phyloP scores from a whole-genome alignment of 2,888 invertebrate genomes.

The Augochlorella aurata region DNA sequence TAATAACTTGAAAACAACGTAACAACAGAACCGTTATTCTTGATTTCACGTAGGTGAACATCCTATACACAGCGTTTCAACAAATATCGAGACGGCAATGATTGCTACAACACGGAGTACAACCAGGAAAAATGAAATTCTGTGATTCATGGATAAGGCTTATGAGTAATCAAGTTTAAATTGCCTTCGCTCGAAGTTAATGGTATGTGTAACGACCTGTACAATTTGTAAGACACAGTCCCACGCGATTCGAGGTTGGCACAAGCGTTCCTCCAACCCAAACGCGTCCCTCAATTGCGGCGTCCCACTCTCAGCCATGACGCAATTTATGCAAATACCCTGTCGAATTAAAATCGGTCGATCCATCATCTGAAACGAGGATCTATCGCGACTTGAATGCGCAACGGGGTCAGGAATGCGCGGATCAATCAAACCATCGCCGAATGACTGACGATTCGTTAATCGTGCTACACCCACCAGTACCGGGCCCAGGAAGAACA shows the following conservation, averaged over 20 bases:
- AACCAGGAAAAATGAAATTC: background rate
- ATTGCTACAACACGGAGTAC: background rate
- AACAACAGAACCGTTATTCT: too few species aligned
- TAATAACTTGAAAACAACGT: too few species aligned
- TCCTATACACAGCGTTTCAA: background rate
- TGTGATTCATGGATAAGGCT: background rate
- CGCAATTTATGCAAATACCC: constrained; percentile 47
- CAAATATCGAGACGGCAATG: background rate
- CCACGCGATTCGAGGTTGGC: background rate
- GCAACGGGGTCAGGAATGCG: constrained; percentile 45
- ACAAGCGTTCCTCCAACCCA: background rate
- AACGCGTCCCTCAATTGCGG: background rate
- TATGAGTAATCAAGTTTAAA: constrained; percentile 11
- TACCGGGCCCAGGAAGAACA: background rate
- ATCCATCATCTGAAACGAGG: constrained; percentile 54
- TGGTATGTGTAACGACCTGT: constrained; percentile 9
- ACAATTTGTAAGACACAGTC: constrained; percentile 18
- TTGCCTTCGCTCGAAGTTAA: constrained; percentile 4
- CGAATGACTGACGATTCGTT: constrained; percentile 52
- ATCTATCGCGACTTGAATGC: constrained; percentile 27
- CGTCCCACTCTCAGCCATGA: constrained; percentile 20
- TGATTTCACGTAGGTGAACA: background rate
- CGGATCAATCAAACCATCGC: constrained; percentile 54
- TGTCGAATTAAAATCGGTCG: constrained; percentile 48
- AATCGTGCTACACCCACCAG: constrained; percentile 38